phyloP scores from a whole-genome alignment of 2,113 vertebrate species.

The Apteryx owenii region DNA sequence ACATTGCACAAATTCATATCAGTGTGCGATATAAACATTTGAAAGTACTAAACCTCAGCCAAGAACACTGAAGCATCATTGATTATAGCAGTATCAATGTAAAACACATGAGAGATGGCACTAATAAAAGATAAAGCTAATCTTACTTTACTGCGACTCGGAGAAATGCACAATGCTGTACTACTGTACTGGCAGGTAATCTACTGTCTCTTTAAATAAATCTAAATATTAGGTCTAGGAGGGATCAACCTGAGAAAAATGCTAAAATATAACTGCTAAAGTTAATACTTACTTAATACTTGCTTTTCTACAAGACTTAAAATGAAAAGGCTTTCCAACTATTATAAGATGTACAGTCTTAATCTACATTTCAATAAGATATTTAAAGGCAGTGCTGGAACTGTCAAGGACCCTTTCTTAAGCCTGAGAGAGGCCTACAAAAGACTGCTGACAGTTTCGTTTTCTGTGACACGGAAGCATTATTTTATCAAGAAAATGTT shows the following conservation, averaged over 20 bases:
- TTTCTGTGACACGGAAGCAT: constrained; percentile 51
- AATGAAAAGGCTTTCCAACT: constrained; percentile 71
- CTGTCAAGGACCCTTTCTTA: constrained; percentile 73
- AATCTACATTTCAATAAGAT: constrained; percentile 78
- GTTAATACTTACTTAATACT: constrained; percentile 71
- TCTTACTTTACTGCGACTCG: constrained; percentile 34
- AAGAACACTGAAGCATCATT: not conserved
- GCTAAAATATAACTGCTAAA: constrained; percentile 60
- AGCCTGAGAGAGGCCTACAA: constrained; percentile 70
- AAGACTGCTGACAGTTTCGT: constrained; percentile 61
- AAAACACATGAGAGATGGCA: not conserved
- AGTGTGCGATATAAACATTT: not conserved
- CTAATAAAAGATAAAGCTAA: constrained; percentile 7
- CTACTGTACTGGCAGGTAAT: constrained; percentile 51
- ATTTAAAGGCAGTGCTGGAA: constrained; percentile 73
- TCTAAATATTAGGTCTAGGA: constrained; percentile 57
- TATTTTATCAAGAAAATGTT: constrained; percentile 73
- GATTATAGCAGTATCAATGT: not conserved
- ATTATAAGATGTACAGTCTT: constrained; percentile 68
- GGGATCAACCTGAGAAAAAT: constrained; percentile 68
- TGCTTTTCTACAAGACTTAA: constrained; percentile 70
- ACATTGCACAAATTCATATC: not conserved
- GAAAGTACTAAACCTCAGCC: not conserved
- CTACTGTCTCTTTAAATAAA: constrained; percentile 68
- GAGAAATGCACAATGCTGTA: constrained; percentile 13